A percentile compares a stretch with the other conserved stretches of the same genome.
Evolutionary conservation across 2,888 invertebrate species (phyloP).

Genomic region (Callyntrura guangdongensis): DNA sequence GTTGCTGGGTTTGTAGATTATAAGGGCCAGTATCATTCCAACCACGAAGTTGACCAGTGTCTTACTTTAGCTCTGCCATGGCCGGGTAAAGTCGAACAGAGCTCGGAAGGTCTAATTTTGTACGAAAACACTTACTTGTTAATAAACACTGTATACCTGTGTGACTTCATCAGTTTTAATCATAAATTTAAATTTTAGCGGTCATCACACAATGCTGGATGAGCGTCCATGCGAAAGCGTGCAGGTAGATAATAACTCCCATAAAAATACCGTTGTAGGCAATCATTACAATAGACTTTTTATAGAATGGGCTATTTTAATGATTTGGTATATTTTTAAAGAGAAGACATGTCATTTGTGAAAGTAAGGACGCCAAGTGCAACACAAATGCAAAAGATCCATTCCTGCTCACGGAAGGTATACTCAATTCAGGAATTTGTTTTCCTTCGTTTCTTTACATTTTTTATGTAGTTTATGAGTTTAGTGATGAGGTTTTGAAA

Average conservation of each 20-base stretch:
- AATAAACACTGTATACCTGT: no score
- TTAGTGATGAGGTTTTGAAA: no score
- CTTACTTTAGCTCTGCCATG: slow-evolving; percentile 1
- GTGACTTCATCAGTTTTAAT: no score
- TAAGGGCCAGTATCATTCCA: neutral
- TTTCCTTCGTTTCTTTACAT: no score
- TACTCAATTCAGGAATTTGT: no score
- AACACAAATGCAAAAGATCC: no score
- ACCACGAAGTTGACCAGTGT: neutral
- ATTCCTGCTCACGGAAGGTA: neutral
- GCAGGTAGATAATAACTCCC: no score
- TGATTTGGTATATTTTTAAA: no score
- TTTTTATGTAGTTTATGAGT: no score
- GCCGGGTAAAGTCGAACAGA: neutral
- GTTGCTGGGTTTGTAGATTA: neutral
- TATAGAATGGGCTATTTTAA: neutral
- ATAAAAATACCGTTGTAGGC: no score
- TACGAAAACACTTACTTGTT: neutral
- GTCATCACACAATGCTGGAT: neutral
- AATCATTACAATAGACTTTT: no score
- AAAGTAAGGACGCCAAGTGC: no score
- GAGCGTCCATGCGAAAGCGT: slow-evolving; percentile 15
- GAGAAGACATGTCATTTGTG: slow-evolving; percentile 12
- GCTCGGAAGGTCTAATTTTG: neutral
- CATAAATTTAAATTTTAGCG: neutral